Evolutionary conservation across 1,140 invertebrate species (phyloP), one percentile per base, ranked within the genome.

Genomic region (Dendrolimus kikuchii): DNA sequence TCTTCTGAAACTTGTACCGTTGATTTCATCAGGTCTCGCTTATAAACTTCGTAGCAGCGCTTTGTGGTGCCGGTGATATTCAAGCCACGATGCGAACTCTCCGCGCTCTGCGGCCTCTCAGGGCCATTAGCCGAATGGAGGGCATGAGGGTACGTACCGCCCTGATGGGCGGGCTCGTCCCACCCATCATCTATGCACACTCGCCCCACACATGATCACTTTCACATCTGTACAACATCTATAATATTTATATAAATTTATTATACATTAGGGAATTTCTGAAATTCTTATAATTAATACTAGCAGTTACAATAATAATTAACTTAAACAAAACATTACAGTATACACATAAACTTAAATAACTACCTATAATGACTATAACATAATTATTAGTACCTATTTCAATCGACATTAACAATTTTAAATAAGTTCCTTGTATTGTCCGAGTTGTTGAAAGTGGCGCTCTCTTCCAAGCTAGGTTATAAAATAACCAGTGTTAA

Each of bases 41-140:
- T 90, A 96, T 98, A 91, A 98, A 98, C 92, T 96, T 98, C 91
- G 92, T 96, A 90, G 96, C 96, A 87, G 95, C 95, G 87, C 91
- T 97, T 87, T 92, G 92, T 89, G 95, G 96, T 87, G 95, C 94
- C 86, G 95, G 95, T 86, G 95, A 95, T 89, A 97, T 97, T 92
- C 95, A 97, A 92, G 96, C 96, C 93, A 97, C 96, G 86, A 97
- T 98, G 96, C 90, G 96, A 92, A 97, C 96, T 77, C 91, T 98
- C 80, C 93, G 96, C 90, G 96, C 96, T 87, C 92, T 98, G 88
- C 93, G 96, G 86, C 96, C 96, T 81, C 92, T 98, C 88, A 93
- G 95, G 90, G 96, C 96, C 85, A 95, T 98, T 94, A 96, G 95
- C 89, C 92, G 96, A 89, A 97, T 97, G 95, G 95, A 98, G 92